Conservation (phyloP, 2,113 vertebrate genomes). For the Ceyx cyanopectus region DNA sequence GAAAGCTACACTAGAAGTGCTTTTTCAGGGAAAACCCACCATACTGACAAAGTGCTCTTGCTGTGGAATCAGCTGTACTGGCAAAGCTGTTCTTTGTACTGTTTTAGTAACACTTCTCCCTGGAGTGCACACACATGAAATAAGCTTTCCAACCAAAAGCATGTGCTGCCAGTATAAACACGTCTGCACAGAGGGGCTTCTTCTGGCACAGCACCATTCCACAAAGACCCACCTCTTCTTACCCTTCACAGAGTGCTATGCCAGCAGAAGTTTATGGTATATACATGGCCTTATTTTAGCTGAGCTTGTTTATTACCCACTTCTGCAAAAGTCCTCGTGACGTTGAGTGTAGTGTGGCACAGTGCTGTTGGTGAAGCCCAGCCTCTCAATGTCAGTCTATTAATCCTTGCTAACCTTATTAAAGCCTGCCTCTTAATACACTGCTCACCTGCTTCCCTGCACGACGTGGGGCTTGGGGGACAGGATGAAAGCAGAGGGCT, state of each 20-base stretch:
- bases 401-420: constrained; percentile 60
- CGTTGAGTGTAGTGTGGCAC: not conserved
- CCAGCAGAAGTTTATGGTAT: not conserved
- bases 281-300: not conserved
- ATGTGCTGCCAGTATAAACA: constrained; percentile 8
- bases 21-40: not conserved
- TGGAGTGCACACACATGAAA: not conserved
- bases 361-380: not conserved
- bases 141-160: not conserved
- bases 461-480: accelerated
- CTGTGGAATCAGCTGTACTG: constrained; percentile 3
- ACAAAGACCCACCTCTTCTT: not conserved
- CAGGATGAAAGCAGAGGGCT: not conserved
- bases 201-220: not conserved
- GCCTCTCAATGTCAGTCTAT: constrained; percentile 16
- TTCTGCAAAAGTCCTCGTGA: not conserved
- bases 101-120: constrained; percentile 18
- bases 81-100: constrained; percentile 28
- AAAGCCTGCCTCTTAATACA: constrained; percentile 22
- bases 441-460: not conserved
- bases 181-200: constrained; percentile 9
- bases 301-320: not conserved
- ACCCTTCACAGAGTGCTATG: not conserved
- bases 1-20: not conserved
- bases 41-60: not conserved